These are phyloP conservation scores for Stomorhina lunata DNA, from an alignment of 2,888 invertebrate species.

Conservation along the genomic window DNA sequence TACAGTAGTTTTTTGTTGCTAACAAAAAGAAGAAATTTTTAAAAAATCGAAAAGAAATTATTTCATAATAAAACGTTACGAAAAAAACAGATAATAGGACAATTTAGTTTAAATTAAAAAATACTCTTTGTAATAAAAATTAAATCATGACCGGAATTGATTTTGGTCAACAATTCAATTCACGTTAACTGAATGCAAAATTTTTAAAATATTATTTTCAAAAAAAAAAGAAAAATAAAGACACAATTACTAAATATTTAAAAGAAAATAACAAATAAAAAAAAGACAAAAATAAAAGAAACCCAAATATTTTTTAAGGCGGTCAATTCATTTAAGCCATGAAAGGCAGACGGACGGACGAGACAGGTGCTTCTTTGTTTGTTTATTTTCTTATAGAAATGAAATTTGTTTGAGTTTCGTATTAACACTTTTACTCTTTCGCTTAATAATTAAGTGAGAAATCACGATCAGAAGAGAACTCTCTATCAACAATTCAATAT, in stretches of 20 bases:
- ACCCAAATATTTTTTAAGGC: neutral
- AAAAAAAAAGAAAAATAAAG: neutral
- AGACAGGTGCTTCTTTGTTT: conserved; percentile 10
- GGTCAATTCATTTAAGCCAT: neutral
- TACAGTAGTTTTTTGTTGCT: neutral
- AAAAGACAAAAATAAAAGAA: neutral
- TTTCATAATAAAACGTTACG: conserved; percentile 34
- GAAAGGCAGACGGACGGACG: too few relatives aligned
- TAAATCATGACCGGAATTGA: conserved; percentile 28
- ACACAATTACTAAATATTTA: conserved; percentile 22
- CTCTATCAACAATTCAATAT: neutral
- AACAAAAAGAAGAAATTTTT: neutral
- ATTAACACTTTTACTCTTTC: neutral
- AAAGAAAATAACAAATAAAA: neutral
- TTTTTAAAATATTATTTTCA: neutral
- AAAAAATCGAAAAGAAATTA: conserved; percentile 37
- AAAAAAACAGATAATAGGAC: too few relatives aligned
- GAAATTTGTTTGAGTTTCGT: neutral
- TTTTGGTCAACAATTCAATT: conserved; percentile 8
- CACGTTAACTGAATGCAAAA: conserved; percentile 41
- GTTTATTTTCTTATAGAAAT: conserved; percentile 5
- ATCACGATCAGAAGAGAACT: neutral
- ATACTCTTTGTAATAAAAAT: too few relatives aligned
- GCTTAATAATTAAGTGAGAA: neutral
- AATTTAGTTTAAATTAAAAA: too few relatives aligned